Percentiles rank a stretch among this genome's conserved stretches.
Conservation (phyloP, 2,113 vertebrate species). For the Phasianus colchicus region DNA sequence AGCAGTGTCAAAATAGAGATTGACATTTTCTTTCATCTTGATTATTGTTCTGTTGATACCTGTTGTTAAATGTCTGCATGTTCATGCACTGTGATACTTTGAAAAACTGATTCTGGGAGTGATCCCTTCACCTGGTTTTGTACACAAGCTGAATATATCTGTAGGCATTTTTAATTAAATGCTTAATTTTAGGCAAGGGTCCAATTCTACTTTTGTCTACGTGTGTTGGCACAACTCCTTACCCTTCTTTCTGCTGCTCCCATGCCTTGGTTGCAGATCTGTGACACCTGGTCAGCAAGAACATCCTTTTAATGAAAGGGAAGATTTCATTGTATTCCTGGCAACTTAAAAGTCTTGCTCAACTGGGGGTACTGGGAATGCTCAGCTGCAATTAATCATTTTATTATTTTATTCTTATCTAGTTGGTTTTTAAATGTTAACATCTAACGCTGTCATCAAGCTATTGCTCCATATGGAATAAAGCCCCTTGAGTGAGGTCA, state of each 20-base stretch:
- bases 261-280: background rate
- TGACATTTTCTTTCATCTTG: background rate
- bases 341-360: background rate
- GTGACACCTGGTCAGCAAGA: background rate
- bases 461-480: background rate
- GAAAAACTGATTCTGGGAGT: background rate
- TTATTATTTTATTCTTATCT: background rate
- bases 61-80: accelerated
- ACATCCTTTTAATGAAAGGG: background rate
- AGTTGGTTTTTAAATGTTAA: background rate
- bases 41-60: background rate
- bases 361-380: background rate
- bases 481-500: background rate
- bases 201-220: background rate
- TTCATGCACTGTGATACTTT: accelerated
- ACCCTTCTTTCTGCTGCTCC: background rate
- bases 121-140: accelerated
- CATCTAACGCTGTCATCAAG: background rate
- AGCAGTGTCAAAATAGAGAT: no score
- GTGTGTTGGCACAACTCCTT: background rate
- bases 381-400: background rate
- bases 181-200: background rate
- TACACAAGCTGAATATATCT: no score
- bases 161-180: background rate
- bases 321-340: background rate